phyloP scores from a whole-genome alignment of 30 jellyfish, hydroid and myxozoan species.

The Aurelia aurita complex sp. Pacific region DNA sequence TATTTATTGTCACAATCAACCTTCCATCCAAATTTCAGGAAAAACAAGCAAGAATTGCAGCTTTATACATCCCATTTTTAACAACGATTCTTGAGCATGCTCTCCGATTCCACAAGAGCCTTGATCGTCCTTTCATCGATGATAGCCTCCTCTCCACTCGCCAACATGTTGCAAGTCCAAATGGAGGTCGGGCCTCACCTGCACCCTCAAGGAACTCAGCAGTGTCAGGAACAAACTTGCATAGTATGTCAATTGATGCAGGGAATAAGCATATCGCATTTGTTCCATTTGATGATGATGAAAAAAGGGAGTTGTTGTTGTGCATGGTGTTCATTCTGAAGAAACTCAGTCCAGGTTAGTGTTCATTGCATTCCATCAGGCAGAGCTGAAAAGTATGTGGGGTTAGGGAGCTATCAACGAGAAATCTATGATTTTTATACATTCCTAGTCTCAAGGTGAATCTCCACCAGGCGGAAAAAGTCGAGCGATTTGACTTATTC shows the following conservation, averaged over 20 bases:
- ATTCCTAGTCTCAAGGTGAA: too few species aligned
- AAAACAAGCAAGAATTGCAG: constrained; percentile 90
- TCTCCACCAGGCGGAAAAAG: too few species aligned
- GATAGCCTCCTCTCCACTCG: constrained; percentile 87
- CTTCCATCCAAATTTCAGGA: constrained; percentile 46
- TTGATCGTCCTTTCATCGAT: constrained; percentile 93
- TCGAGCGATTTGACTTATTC: too few species aligned
- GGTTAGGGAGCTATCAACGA: too few species aligned
- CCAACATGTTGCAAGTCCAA: constrained; percentile 49
- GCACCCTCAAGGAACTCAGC: constrained; percentile 71
- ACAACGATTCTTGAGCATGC: constrained; percentile 98
- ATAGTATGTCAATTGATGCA: constrained; percentile 23
- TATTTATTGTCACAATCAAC: neutral
- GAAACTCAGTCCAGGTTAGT: constrained; percentile 82
- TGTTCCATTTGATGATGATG: constrained; percentile 97
- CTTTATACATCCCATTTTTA: constrained; percentile 88
- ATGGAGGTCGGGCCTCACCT: constrained; percentile 70
- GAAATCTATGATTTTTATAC: too few species aligned
- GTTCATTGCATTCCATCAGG: too few species aligned
- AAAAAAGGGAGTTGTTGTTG: constrained; percentile 73
- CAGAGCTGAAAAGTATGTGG: too few species aligned
- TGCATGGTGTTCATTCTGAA: constrained; percentile 83
- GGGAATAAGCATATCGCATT: constrained; percentile 56
- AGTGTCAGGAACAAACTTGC: constrained; percentile 16
- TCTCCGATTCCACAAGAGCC: constrained; percentile 92